Evolutionary conservation across 1,140 invertebrate species (phyloP).

Genomic region (Parasteatoda tepidariorum): DNA sequence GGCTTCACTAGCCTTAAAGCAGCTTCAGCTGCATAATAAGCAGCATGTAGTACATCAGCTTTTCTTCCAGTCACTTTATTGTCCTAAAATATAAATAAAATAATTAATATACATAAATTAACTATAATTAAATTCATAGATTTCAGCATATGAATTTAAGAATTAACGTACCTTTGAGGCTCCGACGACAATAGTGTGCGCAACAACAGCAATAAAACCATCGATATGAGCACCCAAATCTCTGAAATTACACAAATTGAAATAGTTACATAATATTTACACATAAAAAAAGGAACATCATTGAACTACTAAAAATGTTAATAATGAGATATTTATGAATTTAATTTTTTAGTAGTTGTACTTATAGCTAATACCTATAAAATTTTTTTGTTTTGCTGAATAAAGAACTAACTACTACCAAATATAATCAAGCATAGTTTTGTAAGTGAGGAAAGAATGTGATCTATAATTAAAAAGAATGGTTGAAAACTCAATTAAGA

Average conservation of each 20-base stretch:
- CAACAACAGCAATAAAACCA: constrained; percentile 98
- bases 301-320: not conserved
- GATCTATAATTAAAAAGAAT: no score
- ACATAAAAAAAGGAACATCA: not conserved
- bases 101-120: constrained; percentile 28
- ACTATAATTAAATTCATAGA: no score
- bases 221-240: constrained; percentile 98
- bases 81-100: constrained; percentile 65
- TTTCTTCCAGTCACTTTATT: constrained; percentile 80
- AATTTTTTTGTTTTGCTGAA: no score
- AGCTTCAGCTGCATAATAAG: constrained; percentile 93
- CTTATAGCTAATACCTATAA: no score
- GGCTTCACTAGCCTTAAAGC: constrained; percentile 92
- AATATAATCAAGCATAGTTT: no score
- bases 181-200: constrained; percentile 94
- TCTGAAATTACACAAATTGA: constrained; percentile 72
- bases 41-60: constrained; percentile 95
- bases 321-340: not conserved
- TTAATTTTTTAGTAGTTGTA: not conserved
- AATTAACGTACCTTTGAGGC: constrained; percentile 74
- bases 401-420: no score
- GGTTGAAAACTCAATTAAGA: no score
- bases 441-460: no score
- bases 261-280: not conserved
- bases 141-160: no score